Evolutionary conservation across 2,888 invertebrate genomes (phyloP).

Genomic region (Uropetala carovei): DNA sequence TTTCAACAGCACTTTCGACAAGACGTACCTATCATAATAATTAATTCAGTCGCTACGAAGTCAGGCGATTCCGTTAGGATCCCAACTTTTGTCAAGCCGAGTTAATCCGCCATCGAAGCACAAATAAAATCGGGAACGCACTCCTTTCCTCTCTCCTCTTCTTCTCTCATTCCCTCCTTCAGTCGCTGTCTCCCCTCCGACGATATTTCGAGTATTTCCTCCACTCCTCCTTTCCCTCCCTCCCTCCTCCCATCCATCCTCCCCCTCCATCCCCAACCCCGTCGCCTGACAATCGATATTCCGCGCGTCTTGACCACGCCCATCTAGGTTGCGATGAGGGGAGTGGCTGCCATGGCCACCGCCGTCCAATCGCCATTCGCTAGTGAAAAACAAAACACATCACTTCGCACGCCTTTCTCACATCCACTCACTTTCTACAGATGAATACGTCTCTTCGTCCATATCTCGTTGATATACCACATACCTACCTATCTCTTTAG

Average conservation of each 20-base stretch:
- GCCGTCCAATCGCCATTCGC: neutral
- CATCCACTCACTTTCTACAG: conserved; percentile 6
- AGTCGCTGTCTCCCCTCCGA: neutral
- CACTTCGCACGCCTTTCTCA: neutral
- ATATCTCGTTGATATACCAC: no score
- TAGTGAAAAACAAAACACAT: neutral
- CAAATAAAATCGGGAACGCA: neutral
- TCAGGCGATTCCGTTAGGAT: neutral
- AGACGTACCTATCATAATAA: neutral
- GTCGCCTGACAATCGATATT: conserved; percentile 42
- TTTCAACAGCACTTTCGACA: neutral
- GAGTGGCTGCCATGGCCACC: neutral
- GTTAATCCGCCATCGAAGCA: neutral
- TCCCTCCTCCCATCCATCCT: neutral
- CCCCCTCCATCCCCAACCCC: neutral
- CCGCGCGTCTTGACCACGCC: conserved; percentile 54
- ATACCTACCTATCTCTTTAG: no score
- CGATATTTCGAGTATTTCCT: no score
- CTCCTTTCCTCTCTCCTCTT: neutral
- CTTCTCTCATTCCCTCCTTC: neutral
- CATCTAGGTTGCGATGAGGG: conserved; percentile 3
- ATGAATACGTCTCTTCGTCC: no score
- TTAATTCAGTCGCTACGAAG: neutral
- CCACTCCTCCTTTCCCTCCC: neutral
- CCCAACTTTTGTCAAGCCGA: neutral